Evolutionary conservation across 1,140 invertebrate species (phyloP), one percentile per base, ranked within the genome.

Genomic region (Zophobas atratus): DNA sequence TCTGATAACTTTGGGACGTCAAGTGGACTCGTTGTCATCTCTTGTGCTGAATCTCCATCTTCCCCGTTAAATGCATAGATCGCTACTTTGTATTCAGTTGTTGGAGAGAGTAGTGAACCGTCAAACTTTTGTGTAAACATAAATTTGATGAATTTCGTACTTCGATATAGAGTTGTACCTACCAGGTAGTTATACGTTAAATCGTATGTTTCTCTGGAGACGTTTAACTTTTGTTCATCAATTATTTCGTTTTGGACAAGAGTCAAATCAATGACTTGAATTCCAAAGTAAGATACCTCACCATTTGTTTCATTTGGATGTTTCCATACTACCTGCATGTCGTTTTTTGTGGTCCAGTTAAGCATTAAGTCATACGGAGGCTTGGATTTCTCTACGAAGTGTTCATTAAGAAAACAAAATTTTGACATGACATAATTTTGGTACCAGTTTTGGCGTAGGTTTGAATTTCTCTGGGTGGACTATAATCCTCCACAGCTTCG

Each of bases 241-340:
- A 20, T 20, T 20, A 20, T 20, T 20, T 20, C 3, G 3, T 4
- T 3, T 3, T 4, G 6, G 3, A 4, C 0, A 20, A 20, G 20
- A 20, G 20, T 20, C 20, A 1, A 38, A 60, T 36, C 6, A 38
- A 4, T 1, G 4, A 70, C 4, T 70, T 4, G 3, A 49, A 78
- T 48, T 34, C 34, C 38, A 33, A 78, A 78, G 35, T 32, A 48
- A 33, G 4, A 53, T 8, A 75, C n/a, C 8, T 8, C n/a, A 32
- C 74, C 77, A 43, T 76, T 79, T 38, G 77, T 70, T 38, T 43
- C n/a, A 57, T 76, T 76, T 8, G 77, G 77, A 76, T 79, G 77
- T 8, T 76, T 70, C 77, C 73, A 76, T 6, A 33, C 41, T 4
- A 79, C 8, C n/a, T 34, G n/a, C 60, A 79, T 36, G 53, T 76